Percentiles rank a stretch among this genome's conserved stretches.
These are phyloP conservation scores for Acipenser oxyrinchus DNA, from an alignment of 2,797 vertebrate species.

Conservation along the genomic window DNA sequence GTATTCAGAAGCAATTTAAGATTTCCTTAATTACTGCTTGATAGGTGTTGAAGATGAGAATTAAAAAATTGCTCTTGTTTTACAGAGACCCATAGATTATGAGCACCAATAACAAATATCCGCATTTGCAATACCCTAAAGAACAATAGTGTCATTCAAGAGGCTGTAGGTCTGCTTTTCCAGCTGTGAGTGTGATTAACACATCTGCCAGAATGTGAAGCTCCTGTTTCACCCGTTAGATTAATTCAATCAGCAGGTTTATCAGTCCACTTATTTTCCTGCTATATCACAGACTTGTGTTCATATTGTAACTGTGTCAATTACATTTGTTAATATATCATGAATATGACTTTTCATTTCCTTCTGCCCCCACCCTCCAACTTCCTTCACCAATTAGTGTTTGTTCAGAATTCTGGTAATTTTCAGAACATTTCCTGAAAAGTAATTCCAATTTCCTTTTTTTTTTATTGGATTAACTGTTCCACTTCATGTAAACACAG, in stretches of 20 bases:
- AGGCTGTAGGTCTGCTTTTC: neutral
- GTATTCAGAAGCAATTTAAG: too few relatives aligned
- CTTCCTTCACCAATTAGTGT: too few relatives aligned
- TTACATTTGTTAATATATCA: conserved; percentile 11
- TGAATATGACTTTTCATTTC: conserved; percentile 5
- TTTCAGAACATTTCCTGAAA: too few relatives aligned
- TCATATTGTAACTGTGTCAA: conserved; percentile 14
- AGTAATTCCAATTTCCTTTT: too few relatives aligned
- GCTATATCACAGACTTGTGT: conserved; percentile 10
- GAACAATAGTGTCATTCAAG: conserved; percentile 28
- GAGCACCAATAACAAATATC: conserved; percentile 35
- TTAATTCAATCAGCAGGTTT: conserved; percentile 20
- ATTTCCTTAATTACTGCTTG: neutral
- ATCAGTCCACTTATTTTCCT: conserved; percentile 10
- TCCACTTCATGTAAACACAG: too few relatives aligned
- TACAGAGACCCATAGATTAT: neutral
- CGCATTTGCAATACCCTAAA: conserved; percentile 40
- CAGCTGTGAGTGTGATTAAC: conserved; percentile 21
- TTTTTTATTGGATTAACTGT: too few relatives aligned
- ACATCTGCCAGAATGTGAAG: conserved; percentile 19
- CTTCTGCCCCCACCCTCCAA: neutral
- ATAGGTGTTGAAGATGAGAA: neutral
- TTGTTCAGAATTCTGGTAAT: too few relatives aligned
- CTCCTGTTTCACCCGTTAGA: conserved; percentile 9
- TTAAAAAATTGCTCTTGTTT: conserved; percentile 2